Base-by-base conservation (phyloP, 2,113 vertebrate species). In the Podarcis cretensis region DNA sequence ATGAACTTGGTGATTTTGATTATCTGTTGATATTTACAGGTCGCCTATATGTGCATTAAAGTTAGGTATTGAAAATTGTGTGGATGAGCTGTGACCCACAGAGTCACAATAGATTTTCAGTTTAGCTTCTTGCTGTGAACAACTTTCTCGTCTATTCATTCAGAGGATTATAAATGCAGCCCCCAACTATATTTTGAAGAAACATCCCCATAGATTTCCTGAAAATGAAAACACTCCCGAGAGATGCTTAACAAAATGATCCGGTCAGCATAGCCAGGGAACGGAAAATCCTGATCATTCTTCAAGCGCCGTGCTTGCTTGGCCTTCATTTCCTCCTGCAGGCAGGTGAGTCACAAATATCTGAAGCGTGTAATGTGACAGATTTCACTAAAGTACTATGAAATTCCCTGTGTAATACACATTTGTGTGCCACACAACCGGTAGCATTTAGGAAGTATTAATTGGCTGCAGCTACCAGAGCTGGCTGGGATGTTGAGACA, bases 291-390 rank as follows among this genome's bases (percentile, higher is more conserved):
- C 69, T 48, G 0, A 2, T 83, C 12, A 20, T 84, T 90, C 91
- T 87, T 12, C 71, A 69, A 83, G 84, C 86, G 37, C 75, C 35
- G 81, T 82, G 85, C n/a, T 30, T 57, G 87, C 13, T 84, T 81
- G 93, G 65, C 65, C 85, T 81, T 81, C 69, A 27, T 83, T 88
- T 92, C 92, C 93, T 94, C 69, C 86, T 82, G 84, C 90, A 75
- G 87, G 92, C 94, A 95, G 93, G 93, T 95, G 92, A 95, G 89
- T 89, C 86, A 89, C 78, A 84, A 85, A 32, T 0, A 0, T 77
- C 74, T 88, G 71, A 89, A 87, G 87, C 89, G 76, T 87, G 79
- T 90, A 14, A 83, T 30, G 0, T 2, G 25, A 81, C 63, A 83
- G 76, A 23, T 1, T 88, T 84, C 89, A 3, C 94, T 94, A 91